phyloP scores from a whole-genome alignment of 2,888 invertebrate species.

The Latrodectus hesperus region DNA sequence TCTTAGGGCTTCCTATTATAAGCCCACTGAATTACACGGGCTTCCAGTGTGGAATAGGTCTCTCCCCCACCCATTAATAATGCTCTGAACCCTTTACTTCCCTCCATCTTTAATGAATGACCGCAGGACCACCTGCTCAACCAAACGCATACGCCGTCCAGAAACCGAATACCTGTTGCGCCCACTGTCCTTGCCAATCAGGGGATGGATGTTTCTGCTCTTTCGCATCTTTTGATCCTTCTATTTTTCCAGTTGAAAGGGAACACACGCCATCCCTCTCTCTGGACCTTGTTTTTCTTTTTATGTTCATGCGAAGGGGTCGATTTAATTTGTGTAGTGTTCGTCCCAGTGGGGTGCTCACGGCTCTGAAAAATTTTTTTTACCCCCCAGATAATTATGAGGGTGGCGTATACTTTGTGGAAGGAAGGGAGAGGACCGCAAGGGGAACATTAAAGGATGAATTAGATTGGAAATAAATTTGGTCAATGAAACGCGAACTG shows the following conservation, averaged over 20 bases:
- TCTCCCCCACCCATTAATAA: background rate
- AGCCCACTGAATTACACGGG: no score
- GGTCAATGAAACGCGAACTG: no score
- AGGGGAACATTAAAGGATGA: background rate
- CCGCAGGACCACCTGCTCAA: background rate
- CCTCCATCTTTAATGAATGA: background rate
- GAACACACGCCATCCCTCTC: conserved; percentile 5
- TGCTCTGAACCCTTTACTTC: background rate
- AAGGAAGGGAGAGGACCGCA: background rate
- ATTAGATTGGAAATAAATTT: no score
- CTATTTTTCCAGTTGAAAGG: conserved; percentile 20
- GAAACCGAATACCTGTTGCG: conserved; percentile 58
- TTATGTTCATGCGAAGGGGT: conserved; percentile 6
- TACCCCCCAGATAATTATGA: conserved; percentile 3
- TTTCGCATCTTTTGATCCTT: conserved; percentile 46
- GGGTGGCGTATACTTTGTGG: background rate
- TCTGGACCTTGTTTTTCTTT: background rate
- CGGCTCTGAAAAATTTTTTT: conserved; percentile 11
- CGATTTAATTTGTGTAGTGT: conserved; percentile 58
- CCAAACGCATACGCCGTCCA: conserved; percentile 25
- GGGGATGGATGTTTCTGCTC: conserved; percentile 50
- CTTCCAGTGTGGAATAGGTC: no score
- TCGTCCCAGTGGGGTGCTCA: conserved; percentile 30
- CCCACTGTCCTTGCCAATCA: conserved; percentile 21
- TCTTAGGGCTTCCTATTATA: no score